phyloP scores from a whole-genome alignment of 2,113 vertebrate genomes.

The Ameiurus melas region DNA sequence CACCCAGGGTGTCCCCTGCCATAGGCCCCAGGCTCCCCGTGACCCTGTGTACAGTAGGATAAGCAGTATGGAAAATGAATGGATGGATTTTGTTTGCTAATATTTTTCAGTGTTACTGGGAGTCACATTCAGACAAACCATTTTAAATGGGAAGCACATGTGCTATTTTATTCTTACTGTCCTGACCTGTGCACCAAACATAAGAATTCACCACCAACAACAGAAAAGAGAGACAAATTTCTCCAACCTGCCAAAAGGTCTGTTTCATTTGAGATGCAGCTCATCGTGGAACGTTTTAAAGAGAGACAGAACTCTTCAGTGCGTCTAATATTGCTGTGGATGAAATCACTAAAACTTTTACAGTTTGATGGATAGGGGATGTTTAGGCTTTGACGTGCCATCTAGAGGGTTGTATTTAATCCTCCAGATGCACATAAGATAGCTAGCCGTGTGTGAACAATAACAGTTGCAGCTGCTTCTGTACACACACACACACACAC shows the following conservation, averaged over 20 bases:
- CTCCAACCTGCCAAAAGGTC: background rate
- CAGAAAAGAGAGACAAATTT: background rate
- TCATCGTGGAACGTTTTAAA: background rate
- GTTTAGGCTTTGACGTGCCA: background rate
- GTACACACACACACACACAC: no score
- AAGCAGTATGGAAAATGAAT: no score
- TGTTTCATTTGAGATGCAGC: background rate
- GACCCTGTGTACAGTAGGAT: no score
- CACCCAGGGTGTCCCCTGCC: no score
- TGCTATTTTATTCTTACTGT: background rate
- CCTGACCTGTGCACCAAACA: background rate
- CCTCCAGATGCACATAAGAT: background rate
- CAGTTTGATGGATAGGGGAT: background rate
- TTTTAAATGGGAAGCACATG: background rate
- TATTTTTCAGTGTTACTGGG: background rate
- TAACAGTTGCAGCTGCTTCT: background rate
- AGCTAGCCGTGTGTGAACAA: background rate
- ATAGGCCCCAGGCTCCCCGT: no score
- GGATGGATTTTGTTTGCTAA: background rate
- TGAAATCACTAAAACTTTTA: background rate
- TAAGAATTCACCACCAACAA: background rate
- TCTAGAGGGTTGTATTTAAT: background rate
- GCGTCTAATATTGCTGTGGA: no score
- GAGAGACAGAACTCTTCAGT: background rate
- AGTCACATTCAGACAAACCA: background rate